These are phyloP conservation scores for Propithecus perrieri DNA, from an alignment of 2,797 vertebrate species.

Conservation along the genomic window DNA sequence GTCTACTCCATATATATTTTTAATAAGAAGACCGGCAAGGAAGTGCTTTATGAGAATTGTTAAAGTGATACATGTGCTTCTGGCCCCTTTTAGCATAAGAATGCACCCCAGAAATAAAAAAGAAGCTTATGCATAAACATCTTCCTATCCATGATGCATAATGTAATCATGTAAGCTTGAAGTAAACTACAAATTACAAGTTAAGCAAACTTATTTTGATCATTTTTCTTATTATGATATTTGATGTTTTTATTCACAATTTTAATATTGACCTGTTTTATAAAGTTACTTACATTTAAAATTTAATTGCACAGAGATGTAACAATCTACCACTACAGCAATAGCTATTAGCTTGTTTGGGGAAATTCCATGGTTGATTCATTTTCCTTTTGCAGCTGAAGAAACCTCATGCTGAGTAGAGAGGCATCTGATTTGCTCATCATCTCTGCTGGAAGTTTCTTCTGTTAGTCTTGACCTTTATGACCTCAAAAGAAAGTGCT, in stretches of 20 bases:
- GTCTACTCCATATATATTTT: background rate
- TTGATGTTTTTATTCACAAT: background rate
- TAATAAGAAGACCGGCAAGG: background rate
- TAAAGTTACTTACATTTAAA: slow-evolving; percentile 32
- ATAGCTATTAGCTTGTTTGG: slow-evolving; percentile 85
- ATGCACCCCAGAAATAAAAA: background rate
- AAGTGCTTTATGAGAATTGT: background rate
- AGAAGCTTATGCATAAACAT: background rate
- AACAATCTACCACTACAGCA: slow-evolving; percentile 80
- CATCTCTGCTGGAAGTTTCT: slow-evolving; percentile 82
- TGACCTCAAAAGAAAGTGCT: slow-evolving; percentile 79
- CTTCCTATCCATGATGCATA: background rate
- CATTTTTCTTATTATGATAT: background rate
- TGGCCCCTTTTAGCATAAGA: background rate
- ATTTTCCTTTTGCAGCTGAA: slow-evolving; percentile 76
- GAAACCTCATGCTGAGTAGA: slow-evolving; percentile 81
- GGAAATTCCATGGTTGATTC: slow-evolving; percentile 82
- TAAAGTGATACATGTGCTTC: background rate
- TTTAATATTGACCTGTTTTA: background rate
- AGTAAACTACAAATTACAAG: background rate
- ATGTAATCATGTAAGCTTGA: background rate
- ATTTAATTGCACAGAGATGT: slow-evolving; percentile 79
- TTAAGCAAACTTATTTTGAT: background rate
- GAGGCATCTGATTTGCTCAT: slow-evolving; percentile 82
- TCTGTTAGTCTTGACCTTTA: slow-evolving; percentile 78